Base-by-base conservation (phyloP, 2,888 invertebrate genomes). In the Apamea monoglypha region DNA sequence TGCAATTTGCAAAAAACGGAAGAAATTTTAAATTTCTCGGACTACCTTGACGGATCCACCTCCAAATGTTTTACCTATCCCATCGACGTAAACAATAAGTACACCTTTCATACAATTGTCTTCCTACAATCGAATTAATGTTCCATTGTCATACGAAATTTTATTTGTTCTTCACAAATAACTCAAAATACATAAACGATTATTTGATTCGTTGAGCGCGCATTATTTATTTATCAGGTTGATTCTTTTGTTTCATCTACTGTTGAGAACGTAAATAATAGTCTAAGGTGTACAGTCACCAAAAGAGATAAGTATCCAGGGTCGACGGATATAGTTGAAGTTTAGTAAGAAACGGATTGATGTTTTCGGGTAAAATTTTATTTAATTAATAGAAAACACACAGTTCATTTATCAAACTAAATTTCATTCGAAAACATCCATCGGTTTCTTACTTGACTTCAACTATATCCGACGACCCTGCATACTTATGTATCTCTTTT, bases 121-220 rank as follows among this genome's bases (percentile, higher is more conserved):
- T 75, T 2, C 16, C 18, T 44, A 63, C 80, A 89, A 88, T 89
- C 73, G 72, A 87, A 78, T 87, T 77, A 87, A 68, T 78, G 59
- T 83, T 75, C 76, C 72, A 73, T 71, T 76, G 29, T 63, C 70
- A n/a, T 72, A 80, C 61, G 25, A 74, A 79, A 87, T 82, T 53
- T 74, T 80, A 80, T 84, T 85, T 85, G 75, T 83, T 77, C 40
- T 40, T 40, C 66, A 29, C 76, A 84, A 86, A 87, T 70, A 80
- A 74, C 50, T 32, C 59, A 75, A 74, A 83, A 85, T 74, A 83
- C 70, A 80, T 87, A 84, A 87, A 84, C 85, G 87, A 85, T 86
- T 86, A 67, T 82, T 67, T 69, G 78, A 81, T 83, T 80, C 76
- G 47, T 74, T 32, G 76, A 80, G 70, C 79, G 44, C 69, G 74